phyloP scores from a whole-genome alignment of 2,113 vertebrate species.

The Rhodinocichla rosea region DNA sequence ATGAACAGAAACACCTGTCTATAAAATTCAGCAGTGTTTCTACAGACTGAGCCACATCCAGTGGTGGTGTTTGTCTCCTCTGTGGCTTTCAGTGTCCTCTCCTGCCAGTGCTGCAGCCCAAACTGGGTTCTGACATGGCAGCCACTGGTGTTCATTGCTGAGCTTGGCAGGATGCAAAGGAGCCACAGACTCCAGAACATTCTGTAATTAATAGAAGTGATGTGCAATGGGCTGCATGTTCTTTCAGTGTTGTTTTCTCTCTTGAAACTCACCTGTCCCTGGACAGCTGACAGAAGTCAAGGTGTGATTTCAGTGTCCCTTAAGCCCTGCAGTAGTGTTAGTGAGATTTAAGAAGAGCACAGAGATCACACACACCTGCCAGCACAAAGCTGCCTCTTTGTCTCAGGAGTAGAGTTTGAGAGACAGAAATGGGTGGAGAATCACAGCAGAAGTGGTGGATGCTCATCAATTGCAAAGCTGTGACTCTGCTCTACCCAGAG shows the following conservation, averaged over 20 bases:
- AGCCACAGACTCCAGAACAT: background rate
- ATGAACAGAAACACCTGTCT: background rate
- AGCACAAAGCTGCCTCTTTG: background rate
- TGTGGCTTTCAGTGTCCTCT: background rate
- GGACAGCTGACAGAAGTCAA: background rate
- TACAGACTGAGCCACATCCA: background rate
- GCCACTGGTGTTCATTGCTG: background rate
- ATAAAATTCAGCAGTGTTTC: background rate
- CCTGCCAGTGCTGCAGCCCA: background rate
- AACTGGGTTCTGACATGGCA: background rate
- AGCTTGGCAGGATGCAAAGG: background rate
- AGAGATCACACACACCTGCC: rapidly evolving
- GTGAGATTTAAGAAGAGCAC: background rate
- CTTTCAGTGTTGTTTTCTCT: background rate
- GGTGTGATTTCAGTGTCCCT: background rate
- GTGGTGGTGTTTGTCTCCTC: background rate
- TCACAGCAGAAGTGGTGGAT: background rate
- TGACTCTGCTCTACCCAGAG: background rate
- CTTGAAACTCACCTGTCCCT: background rate
- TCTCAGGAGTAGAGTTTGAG: background rate
- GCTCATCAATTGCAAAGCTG: background rate
- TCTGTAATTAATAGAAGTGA: background rate
- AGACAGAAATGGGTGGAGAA: background rate
- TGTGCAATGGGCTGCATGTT: background rate
- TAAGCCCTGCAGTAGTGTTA: background rate